Conservation (phyloP, 2,888 invertebrate genomes). For the Leptinotarsa tumamoca region DNA sequence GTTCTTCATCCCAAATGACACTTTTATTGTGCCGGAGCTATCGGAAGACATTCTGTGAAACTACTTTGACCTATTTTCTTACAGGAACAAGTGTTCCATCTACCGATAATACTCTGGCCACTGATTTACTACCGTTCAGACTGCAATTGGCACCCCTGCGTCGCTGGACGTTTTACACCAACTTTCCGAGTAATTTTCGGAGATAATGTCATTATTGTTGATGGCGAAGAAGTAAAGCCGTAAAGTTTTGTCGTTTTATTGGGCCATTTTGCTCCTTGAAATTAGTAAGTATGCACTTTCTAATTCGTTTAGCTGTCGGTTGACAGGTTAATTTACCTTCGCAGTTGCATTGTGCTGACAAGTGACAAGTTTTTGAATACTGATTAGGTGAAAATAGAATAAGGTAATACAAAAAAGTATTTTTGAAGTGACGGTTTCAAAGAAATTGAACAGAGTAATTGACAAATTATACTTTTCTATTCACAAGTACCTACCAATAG, state of each 20-base stretch:
- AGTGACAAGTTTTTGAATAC: not conserved
- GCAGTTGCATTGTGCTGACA: conserved; percentile 1
- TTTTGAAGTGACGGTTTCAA: not conserved
- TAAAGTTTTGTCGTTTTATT: conserved; percentile 39
- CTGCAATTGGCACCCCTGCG: conserved; percentile 32
- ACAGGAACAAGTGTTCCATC: conserved; percentile 40
- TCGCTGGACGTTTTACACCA: conserved; percentile 29
- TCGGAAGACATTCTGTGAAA: conserved; percentile 30
- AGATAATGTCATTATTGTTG: conserved; percentile 41
- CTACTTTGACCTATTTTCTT: conserved; percentile 37
- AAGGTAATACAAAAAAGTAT: not conserved
- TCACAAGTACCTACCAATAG: too few relatives aligned
- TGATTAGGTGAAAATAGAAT: not conserved
- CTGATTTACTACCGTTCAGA: conserved; percentile 41
- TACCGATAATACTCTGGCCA: conserved; percentile 40
- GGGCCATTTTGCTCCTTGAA: conserved; percentile 31
- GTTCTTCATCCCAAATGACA: conserved; percentile 37
- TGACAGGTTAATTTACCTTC: conserved; percentile 9
- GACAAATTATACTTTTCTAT: too few relatives aligned
- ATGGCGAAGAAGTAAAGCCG: conserved; percentile 28
- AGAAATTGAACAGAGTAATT: too few relatives aligned
- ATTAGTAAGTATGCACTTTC: conserved; percentile 32
- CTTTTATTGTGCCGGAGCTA: conserved; percentile 38
- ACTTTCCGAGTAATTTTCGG: conserved; percentile 40
- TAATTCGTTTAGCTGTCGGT: conserved; percentile 15